Evolutionary conservation across 1,140 invertebrate genomes (phyloP), one percentile per base, ranked within the genome.

Genomic region (Papilio aristodemus): DNA sequence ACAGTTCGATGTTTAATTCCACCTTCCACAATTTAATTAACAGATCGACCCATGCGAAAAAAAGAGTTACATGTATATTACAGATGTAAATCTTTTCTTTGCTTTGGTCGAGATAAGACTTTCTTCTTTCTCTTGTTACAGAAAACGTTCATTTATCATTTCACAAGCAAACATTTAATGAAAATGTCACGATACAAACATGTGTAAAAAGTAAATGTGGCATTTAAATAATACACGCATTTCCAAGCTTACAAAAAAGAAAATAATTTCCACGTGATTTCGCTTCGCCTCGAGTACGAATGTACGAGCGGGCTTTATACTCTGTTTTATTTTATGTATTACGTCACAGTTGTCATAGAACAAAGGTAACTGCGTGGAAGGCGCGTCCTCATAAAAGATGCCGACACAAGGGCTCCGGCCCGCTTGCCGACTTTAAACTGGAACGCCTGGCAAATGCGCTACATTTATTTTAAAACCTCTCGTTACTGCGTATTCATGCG

Each of bases 361-460:
- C 58, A 60, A 60, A 60, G 58, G 58, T 60, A 60, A 60, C 58
- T 60, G 58, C 58, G 58, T 60, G 64, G 67, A 71, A 74, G 68
- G 68, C 71, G 64, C 70, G 69, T 73, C 69, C 69, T 76, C 69
- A 76, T 76, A 78, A 78, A 78, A 78, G 72, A 76, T 74, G 72
- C 69, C 72, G 58, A 50, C 64, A 64, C 69, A 74, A 78, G 76
- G 76, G 74, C 72, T 78, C 72, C 73, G 76, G 76, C 76, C 74
- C 74, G 72, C 69, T 77, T 77, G 67, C 69, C 72, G 68, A 9
- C 69, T 69, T 71, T 68, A 76, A 73, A 60, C 68, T 78, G 74
- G 76, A 71, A 71, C 76, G 68, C 50, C 59, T 60, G 58, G 58
- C 58, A 37, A 60, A 60, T 60, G 62, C 58, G 67, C 36, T 72